phyloP scores from a whole-genome alignment of 2,113 vertebrate genomes.

The Nothocercus julius region DNA sequence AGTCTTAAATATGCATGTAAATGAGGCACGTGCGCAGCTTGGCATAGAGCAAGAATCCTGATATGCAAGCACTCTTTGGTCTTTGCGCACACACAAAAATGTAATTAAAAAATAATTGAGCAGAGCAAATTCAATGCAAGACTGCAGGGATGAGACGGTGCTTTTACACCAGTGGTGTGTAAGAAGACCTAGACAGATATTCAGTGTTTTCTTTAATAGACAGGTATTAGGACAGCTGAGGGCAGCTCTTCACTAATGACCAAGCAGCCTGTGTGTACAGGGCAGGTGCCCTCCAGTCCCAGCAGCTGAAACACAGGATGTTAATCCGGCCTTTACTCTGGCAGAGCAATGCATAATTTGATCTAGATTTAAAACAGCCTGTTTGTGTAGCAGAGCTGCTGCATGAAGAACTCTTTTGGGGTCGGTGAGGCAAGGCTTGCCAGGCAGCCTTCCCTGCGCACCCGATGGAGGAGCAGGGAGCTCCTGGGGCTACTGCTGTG shows the following conservation, averaged over 20 bases:
- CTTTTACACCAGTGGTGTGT: not conserved
- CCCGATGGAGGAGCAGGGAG: not conserved
- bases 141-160: not conserved
- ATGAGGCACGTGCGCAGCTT: not conserved
- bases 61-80: not conserved
- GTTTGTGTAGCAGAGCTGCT: not conserved
- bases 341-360: not conserved
- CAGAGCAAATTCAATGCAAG: not conserved
- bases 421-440: too few relatives aligned
- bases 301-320: not conserved
- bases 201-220: not conserved
- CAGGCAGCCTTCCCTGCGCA: not conserved
- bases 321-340: not conserved
- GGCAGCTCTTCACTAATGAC: not conserved
- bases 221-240: not conserved
- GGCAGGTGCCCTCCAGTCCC: not conserved
- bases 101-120: not conserved
- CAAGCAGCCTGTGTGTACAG: not conserved
- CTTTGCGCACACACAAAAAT: not conserved
- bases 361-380: too few relatives aligned
- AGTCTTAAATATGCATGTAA: slow-evolving; percentile 27
- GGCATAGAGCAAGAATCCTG: slow-evolving; percentile 1
- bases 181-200: not conserved
- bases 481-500: not conserved
- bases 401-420: not conserved